Evolutionary conservation across 2,113 vertebrate species (phyloP), one percentile per base, ranked within the genome.

Genomic region (Eublepharis macularius): DNA sequence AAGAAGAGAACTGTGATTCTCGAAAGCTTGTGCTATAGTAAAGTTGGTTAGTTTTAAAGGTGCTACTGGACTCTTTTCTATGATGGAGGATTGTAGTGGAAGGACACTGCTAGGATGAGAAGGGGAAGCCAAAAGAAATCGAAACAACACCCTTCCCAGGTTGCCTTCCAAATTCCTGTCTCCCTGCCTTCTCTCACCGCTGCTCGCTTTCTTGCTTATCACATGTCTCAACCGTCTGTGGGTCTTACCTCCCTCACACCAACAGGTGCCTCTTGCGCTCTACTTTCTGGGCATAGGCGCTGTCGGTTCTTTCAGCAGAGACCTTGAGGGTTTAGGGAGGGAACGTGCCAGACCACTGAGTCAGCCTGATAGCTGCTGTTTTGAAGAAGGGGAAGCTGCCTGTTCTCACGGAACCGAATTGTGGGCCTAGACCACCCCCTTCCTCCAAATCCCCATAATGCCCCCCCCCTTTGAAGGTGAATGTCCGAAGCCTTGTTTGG

Each of bases 281-380:
- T 12, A 8, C 2, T 16, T 47, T 34, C 60, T 12, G 49, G 24
- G 4, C 32, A 13, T 75, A 36, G n/a, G 63, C 2, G 32, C 36
- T 26, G 43, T 11, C 45, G 29, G 21, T 4, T 36, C 63, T 39
- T 13, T 57, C 66, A 47, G 76, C 36, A 47, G 51, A 63, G 73
- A 65, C 86, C 80, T 87, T 87, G 69, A 86, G 76, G 41, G 26
- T 32, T 4, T 29, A 8, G 45, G 69, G 68, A 86, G 3, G 24
- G 63, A 51, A 10, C 29, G 36, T 1, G 9, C 63, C 36, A 45
- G 36, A 45, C 34, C 32, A 57, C 80, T 82, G 80, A 82, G 74
- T 82, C 86, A 82, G 36, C 39, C n/a, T 65, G 86, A 82, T 82
- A 87, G 82, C 8, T 34, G 24, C 65, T 4, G 16, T 19, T n/a